These are phyloP conservation scores for Microcebus ravelobensis DNA, from an alignment of 2,113 vertebrate species.

Conservation along the genomic window DNA sequence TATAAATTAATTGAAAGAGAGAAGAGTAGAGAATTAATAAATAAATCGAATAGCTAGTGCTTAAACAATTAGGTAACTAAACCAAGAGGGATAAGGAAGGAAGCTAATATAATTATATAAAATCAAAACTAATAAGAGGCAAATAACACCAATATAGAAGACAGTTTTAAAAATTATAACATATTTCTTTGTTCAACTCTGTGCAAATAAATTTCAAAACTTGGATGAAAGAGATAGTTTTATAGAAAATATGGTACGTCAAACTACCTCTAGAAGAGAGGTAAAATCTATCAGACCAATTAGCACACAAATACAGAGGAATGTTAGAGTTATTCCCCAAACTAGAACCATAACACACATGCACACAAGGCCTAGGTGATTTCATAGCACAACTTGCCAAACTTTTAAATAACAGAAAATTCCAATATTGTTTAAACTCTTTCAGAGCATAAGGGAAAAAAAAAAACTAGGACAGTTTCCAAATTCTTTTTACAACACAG, in stretches of 20 bases:
- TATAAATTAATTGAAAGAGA: constrained; percentile 41
- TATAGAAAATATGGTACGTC: not conserved
- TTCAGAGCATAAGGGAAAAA: not conserved
- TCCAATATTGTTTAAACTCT: constrained; percentile 13
- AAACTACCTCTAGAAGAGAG: not conserved
- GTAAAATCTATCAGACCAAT: not conserved
- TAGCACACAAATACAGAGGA: not conserved
- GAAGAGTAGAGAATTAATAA: not conserved
- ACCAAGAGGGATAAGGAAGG: not conserved
- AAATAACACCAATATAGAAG: not conserved
- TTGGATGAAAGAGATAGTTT: constrained; percentile 3
- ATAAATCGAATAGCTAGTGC: not conserved
- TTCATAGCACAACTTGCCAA: not conserved
- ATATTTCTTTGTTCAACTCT: not conserved
- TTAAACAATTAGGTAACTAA: not conserved
- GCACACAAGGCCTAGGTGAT: not conserved
- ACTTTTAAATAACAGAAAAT: constrained; percentile 13
- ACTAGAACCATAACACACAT: not conserved
- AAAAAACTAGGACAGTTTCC: not conserved
- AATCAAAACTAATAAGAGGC: not conserved
- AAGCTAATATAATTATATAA: not conserved
- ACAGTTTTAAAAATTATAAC: not conserved
- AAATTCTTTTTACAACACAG: constrained; percentile 24
- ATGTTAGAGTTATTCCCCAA: not conserved
- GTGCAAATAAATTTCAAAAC: constrained; percentile 44